Evolutionary conservation across 2,113 vertebrate genomes (phyloP), one percentile per base, ranked within the genome.

Genomic region (Protobothrops mucrosquamatus): DNA sequence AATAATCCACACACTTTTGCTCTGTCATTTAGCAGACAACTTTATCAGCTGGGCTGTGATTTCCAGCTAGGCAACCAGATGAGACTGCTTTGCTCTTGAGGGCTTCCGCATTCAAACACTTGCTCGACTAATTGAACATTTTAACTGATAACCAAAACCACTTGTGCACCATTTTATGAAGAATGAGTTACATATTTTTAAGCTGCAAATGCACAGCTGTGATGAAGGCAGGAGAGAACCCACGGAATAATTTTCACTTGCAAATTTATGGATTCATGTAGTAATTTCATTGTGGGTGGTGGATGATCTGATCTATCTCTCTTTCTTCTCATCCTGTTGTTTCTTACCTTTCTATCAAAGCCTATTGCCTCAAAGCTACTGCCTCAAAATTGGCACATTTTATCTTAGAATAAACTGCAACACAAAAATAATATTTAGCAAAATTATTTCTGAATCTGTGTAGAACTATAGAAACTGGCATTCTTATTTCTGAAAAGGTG

Each of bases 231-330:
- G 43, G n/a, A 24, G 6, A 69, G 95, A 95, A 96, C 94, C 96
- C 69, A 6, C 0, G 6, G 94, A 96, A 97, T 91, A 94, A 96
- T 97, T 96, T 97, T 96, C 96, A 97, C 96, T 96, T 96, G 97
- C 96, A 97, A 97, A 97, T 97, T 96, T 97, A 96, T 97, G 96
- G 94, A 96, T 97, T 96, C 94, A 94, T 95, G 94, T 94, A 96
- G 89, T 90, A 96, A 96, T 94, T 96, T 96, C 96, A 92, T 95
- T 95, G 85, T 95, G 87, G 92, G 93, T 97, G 94, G 93, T 94
- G 56, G 94, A 95, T 94, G 94, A 94, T 92, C 94, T 92, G 94
- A 96, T 94, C 95, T 97, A 94, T 94, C 95, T 96, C 93, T 91
- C 85, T 95, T 96, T 95, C 96, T 96, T 61, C 94, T 95, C 93